Percentiles rank a stretch among this genome's conserved stretches.
These are phyloP conservation scores for Nibea coibor DNA, from an alignment of 2,113 vertebrate genomes.

Conservation along the genomic window DNA sequence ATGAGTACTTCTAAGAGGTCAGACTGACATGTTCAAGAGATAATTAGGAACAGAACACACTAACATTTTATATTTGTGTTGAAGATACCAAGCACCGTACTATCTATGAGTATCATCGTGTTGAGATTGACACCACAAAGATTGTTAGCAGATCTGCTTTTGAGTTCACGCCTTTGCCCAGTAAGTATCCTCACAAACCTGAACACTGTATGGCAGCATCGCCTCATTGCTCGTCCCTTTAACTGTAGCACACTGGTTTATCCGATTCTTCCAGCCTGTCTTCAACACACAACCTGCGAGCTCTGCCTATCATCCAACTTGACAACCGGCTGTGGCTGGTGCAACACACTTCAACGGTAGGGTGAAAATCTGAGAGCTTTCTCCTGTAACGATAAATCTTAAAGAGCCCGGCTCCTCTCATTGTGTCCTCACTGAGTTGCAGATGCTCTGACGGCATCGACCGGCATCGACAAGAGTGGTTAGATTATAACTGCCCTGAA, in stretches of 20 bases:
- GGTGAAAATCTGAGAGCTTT: neutral
- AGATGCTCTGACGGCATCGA: constrained; percentile 97
- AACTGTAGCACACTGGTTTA: neutral
- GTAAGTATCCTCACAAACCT: constrained; percentile 82
- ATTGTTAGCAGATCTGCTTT: constrained; percentile 87
- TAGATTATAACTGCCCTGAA: constrained; percentile 89
- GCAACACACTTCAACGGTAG: constrained; percentile 94
- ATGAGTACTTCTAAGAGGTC: no score
- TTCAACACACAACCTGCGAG: constrained; percentile 91
- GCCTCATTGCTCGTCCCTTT: neutral
- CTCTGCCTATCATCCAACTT: constrained; percentile 86
- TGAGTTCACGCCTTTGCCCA: constrained; percentile 92
- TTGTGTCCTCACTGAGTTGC: constrained; percentile 48
- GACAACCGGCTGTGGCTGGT: constrained; percentile 93
- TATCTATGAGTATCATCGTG: constrained; percentile 95
- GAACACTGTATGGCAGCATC: no score
- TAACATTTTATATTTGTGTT: constrained; percentile 23
- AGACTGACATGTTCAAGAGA: no score
- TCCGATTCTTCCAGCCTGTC: constrained; percentile 86
- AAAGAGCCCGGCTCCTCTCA: neutral
- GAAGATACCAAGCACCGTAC: constrained; percentile 86
- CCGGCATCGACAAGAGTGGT: constrained; percentile 93
- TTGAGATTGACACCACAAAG: constrained; percentile 89
- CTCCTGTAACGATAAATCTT: neutral
- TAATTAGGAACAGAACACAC: no score